Percentiles rank a stretch among this genome's conserved stretches.
Evolutionary conservation across 1,140 invertebrate genomes (phyloP).

Genomic region (Adoxophyes honmai): DNA sequence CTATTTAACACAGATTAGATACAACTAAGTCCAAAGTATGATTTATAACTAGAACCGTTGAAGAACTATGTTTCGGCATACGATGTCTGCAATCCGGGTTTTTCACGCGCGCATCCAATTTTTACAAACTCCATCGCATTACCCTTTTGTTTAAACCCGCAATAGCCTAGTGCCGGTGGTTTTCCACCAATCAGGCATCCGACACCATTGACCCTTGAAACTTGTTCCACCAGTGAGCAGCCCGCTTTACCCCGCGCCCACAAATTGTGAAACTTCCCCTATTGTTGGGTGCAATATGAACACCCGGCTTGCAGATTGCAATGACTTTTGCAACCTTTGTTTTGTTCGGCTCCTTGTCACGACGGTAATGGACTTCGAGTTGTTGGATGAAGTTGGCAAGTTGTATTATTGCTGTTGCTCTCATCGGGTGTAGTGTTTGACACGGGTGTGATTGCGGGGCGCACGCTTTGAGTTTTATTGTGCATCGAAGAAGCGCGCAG

Average conservation of each 20-base stretch:
- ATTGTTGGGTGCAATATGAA: conserved; percentile 22
- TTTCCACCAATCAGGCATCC: neutral
- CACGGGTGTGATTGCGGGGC: no score
- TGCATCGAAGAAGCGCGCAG: no score
- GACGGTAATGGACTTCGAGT: conserved; percentile 10
- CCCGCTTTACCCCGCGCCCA: conserved; percentile 16
- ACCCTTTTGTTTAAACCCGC: no score
- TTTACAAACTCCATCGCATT: no score
- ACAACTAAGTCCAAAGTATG: no score
- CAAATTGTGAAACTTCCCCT: conserved; percentile 34
- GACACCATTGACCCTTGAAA: conserved; percentile 1
- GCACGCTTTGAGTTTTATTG: no score
- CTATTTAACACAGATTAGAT: no score
- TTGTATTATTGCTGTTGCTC: conserved; percentile 12
- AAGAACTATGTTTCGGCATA: no score
- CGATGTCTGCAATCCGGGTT: no score
- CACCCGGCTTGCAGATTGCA: conserved; percentile 13
- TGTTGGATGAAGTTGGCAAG: conserved; percentile 14
- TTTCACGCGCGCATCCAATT: no score
- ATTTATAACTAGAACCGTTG: no score
- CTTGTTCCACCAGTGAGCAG: neutral
- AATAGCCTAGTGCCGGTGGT: no score
- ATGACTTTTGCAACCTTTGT: conserved; percentile 15
- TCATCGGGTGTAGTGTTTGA: neutral
- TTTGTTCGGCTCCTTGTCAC: conserved; percentile 14